phyloP scores from a whole-genome alignment of 2,888 invertebrate species.

The Clunio marinus region DNA sequence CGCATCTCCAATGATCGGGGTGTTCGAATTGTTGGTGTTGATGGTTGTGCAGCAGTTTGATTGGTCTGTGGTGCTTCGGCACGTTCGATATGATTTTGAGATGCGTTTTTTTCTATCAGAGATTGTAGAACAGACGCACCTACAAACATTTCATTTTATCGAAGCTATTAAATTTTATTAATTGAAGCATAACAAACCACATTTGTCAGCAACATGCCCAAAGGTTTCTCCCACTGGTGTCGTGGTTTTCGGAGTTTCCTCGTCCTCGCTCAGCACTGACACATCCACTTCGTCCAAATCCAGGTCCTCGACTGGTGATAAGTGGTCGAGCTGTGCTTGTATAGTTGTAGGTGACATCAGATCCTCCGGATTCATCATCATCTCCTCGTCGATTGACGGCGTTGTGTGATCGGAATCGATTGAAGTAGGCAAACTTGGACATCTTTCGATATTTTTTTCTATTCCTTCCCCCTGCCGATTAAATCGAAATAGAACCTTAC shows the following conservation, averaged over 20 bases:
- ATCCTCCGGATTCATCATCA: conserved; percentile 27
- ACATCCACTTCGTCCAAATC: conserved; percentile 36
- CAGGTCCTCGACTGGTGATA: conserved; percentile 32
- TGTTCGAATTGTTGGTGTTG: conserved; percentile 51
- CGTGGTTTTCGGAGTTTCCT: conserved; percentile 34
- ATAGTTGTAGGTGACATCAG: conserved; percentile 34
- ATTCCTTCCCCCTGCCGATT: conserved; percentile 54
- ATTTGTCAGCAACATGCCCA: conserved; percentile 39
- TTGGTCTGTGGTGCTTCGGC: conserved; percentile 20
- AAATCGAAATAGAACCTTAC: conserved; percentile 39
- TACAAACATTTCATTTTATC: not conserved
- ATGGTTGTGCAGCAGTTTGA: conserved; percentile 42
- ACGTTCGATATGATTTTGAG: conserved; percentile 33
- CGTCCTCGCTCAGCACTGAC: conserved; percentile 26
- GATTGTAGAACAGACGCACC: conserved; percentile 36
- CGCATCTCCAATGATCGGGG: conserved; percentile 63
- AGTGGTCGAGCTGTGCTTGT: conserved; percentile 32
- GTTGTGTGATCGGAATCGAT: conserved; percentile 39
- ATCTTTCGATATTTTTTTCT: conserved; percentile 40
- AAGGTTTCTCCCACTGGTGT: conserved; percentile 27
- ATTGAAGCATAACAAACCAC: conserved; percentile 11
- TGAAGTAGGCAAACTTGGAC: conserved; percentile 38
- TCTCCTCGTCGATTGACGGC: conserved; percentile 34
- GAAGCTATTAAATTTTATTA: not conserved
- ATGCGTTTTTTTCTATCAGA: conserved; percentile 33